phyloP scores from a whole-genome alignment of 1,140 invertebrate species.

The Paraescarpia echinospica region DNA sequence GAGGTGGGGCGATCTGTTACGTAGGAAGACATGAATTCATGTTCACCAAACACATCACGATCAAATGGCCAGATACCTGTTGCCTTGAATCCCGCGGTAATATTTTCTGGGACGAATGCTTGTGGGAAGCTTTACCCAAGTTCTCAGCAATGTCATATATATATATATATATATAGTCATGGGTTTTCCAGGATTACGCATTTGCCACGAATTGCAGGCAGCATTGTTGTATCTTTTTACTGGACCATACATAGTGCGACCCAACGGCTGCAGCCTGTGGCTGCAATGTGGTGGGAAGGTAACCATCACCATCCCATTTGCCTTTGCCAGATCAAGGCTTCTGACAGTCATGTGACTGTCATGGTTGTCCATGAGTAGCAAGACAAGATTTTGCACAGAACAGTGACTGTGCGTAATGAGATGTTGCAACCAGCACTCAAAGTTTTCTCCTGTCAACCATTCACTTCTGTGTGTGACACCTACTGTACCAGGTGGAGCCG shows the following conservation, averaged over 20 bases:
- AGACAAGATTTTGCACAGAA: too few relatives aligned
- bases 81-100: constrained; percentile 56
- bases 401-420: too few relatives aligned
- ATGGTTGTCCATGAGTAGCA: too few relatives aligned
- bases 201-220: constrained; percentile 59
- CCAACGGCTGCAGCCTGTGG: constrained; percentile 39
- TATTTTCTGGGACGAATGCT: constrained; percentile 55
- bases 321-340: too few relatives aligned
- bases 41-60: constrained; percentile 27
- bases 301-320: constrained; percentile 34
- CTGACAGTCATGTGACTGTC: too few relatives aligned
- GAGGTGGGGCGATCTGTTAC: too few relatives aligned
- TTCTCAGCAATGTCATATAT: constrained; percentile 59
- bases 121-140: constrained; percentile 49
- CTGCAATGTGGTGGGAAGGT: constrained; percentile 42
- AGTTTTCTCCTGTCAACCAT: constrained; percentile 56
- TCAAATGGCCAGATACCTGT: constrained; percentile 47
- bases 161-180: constrained; percentile 62
- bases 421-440: too few relatives aligned
- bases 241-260: constrained; percentile 35
- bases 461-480: too few relatives aligned
- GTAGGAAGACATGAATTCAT: too few relatives aligned
- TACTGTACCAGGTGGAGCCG: too few relatives aligned
- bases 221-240: constrained; percentile 33
- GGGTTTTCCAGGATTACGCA: constrained; percentile 57